Evolutionary conservation across 2,113 vertebrate species (phyloP), one percentile per base, ranked within the genome.

Genomic region (Papio anubis): DNA sequence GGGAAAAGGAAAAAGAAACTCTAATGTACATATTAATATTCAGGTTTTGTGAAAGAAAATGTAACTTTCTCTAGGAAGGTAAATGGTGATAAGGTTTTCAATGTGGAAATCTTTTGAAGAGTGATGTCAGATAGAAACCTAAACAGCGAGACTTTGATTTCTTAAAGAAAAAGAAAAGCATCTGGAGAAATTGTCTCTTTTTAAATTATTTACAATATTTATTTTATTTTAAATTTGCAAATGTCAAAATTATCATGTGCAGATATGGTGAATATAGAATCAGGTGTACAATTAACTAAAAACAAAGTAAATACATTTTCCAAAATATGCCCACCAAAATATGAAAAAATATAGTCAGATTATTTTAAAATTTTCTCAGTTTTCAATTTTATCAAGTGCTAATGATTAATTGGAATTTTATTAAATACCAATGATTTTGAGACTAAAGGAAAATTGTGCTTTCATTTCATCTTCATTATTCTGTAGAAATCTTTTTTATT

Each of bases 1-100:
- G 89, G 27, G 23, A 27, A 96, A 27, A 86, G 48, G n/a, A 68
- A 88, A 96, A 88, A 96, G 8, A 72, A 78, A 55, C 55, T 84
- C 32, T 27, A 94, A 82, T 95, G 66, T 94, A 72, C 25, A 88
- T 88, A 96, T 95, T 96, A 96, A 96, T 76, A 97, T 55, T 88
- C 64, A 11, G 93, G 8, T 94, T 96, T 72, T 72, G 0, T 88
- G 2, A 81, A 93, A 98, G 32, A 93, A 57, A 98, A 38, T 97
- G 50, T 8, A 89, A 32, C 90, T 25, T 96, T 57, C 40, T 79
- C 76, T 94, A 79, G 55, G 80, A 76, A 7, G 0, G 3, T 40
- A 38, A 97, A 94, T 9, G 92, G 70, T 90, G 85, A 96, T 68
- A n/a, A 84, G 1, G 68, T 50, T 93, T 96, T n/a, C 25, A 83